phyloP scores from a whole-genome alignment of 2,888 invertebrate species.

The Dynastes tityus region DNA sequence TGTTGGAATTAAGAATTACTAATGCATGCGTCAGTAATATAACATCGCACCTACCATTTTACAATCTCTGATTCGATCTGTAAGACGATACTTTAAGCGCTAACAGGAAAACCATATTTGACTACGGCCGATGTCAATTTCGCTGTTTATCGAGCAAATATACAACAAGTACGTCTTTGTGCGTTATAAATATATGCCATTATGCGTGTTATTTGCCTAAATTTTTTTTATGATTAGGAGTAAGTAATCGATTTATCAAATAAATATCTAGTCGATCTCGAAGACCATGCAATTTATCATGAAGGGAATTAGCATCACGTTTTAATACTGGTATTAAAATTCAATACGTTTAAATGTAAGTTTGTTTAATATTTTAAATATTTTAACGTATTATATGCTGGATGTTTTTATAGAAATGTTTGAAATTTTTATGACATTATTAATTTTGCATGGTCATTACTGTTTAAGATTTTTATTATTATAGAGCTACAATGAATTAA shows the following conservation, averaged over 20 bases:
- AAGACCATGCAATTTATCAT: slow-evolving; percentile 14
- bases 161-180: slow-evolving; percentile 40
- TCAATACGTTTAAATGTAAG: neutral
- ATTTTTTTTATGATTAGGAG: slow-evolving; percentile 11
- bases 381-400: neutral
- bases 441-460: neutral
- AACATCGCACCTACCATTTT: too few relatives aligned
- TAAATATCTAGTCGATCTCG: slow-evolving; percentile 30
- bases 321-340: neutral
- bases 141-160: slow-evolving; percentile 27
- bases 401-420: neutral
- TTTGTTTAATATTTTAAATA: neutral
- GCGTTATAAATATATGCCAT: slow-evolving; percentile 20
- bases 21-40: too few relatives aligned
- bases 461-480: neutral
- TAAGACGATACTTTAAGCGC: slow-evolving; percentile 7
- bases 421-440: neutral
- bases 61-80: neutral
- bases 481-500: too few relatives aligned
- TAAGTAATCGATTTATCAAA: slow-evolving; percentile 33
- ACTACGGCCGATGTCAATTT: slow-evolving; percentile 2
- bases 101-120: slow-evolving; percentile 11
- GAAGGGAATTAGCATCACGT: slow-evolving; percentile 1
- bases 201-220: slow-evolving; percentile 15
- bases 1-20: too few relatives aligned